These are phyloP conservation scores for Agonopterix heracliana DNA, from an alignment of 2,888 invertebrate genomes.

Conservation along the genomic window DNA sequence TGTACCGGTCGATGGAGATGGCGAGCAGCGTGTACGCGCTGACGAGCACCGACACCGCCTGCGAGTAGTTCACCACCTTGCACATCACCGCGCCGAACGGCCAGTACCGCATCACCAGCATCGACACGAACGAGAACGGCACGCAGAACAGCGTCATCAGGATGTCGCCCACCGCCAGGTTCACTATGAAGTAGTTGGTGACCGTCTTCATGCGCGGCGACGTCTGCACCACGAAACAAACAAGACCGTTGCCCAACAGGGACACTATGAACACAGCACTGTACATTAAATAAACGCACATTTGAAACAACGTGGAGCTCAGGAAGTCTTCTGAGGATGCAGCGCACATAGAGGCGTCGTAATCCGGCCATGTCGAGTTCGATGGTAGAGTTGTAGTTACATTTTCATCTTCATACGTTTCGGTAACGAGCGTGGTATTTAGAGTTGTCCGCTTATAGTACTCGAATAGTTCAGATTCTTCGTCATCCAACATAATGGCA, in stretches of 20 bases:
- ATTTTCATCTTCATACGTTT: conserved; percentile 11
- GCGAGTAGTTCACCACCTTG: conserved; percentile 87
- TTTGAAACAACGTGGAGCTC: conserved; percentile 74
- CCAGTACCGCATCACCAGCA: conserved; percentile 89
- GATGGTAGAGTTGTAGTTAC: conserved; percentile 22
- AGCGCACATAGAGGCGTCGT: conserved; percentile 34
- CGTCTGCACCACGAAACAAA: conserved; percentile 90
- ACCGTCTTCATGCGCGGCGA: conserved; percentile 94
- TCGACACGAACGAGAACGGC: conserved; percentile 91
- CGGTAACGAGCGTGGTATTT: no score
- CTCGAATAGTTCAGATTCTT: no score
- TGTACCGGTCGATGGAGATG: conserved; percentile 92
- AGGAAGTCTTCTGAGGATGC: conserved; percentile 42
- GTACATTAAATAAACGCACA: conserved; percentile 82
- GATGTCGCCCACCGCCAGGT: conserved; percentile 92
- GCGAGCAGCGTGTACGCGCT: conserved; percentile 94
- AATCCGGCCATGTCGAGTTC: conserved; percentile 42
- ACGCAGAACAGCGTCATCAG: conserved; percentile 94
- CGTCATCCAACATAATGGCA: no score
- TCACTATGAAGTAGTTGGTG: conserved; percentile 94
- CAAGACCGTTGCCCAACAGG: conserved; percentile 85
- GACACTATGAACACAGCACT: conserved; percentile 82
- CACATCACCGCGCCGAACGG: conserved; percentile 90
- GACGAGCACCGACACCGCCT: conserved; percentile 87
- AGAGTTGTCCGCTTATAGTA: no score